These are phyloP conservation scores for Eurytemora carolleeae DNA, from an alignment of 1,140 invertebrate genomes.

Conservation along the genomic window DNA sequence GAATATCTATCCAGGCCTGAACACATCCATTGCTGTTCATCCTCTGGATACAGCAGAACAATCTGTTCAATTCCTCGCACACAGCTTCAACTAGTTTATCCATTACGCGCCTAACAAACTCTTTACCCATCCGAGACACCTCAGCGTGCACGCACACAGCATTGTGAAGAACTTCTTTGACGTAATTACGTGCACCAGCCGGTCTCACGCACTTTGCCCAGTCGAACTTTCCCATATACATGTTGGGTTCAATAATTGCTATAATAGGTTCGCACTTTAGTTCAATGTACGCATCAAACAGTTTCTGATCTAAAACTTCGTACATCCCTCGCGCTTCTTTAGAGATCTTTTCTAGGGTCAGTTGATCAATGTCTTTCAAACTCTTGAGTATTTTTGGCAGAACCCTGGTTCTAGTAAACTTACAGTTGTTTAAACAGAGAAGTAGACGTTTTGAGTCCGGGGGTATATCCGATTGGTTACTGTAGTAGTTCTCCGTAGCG, in stretches of 20 bases:
- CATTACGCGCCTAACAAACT: neutral
- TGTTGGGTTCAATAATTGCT: slow-evolving; percentile 73
- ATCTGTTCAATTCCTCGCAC: slow-evolving; percentile 9
- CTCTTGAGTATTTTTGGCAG: slow-evolving; percentile 5
- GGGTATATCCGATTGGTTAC: neutral
- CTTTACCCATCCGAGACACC: slow-evolving; percentile 32
- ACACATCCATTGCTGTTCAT: slow-evolving; percentile 15
- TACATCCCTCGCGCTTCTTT: slow-evolving; percentile 23
- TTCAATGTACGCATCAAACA: slow-evolving; percentile 51
- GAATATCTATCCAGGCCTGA: slow-evolving; percentile 15
- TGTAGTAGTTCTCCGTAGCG: neutral
- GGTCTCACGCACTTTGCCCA: slow-evolving; percentile 50
- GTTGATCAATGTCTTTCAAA: slow-evolving; percentile 7
- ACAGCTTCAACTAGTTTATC: slow-evolving; percentile 5
- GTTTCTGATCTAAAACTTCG: slow-evolving; percentile 24
- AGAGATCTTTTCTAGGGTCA: slow-evolving; percentile 11
- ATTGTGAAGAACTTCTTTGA: slow-evolving; percentile 77
- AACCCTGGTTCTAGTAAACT: slow-evolving; percentile 36
- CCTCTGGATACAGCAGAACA: slow-evolving; percentile 12
- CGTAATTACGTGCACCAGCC: slow-evolving; percentile 56
- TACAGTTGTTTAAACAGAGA: slow-evolving; percentile 68
- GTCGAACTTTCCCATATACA: slow-evolving; percentile 72
- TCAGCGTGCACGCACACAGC: slow-evolving; percentile 78
- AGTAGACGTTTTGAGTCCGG: slow-evolving; percentile 36
- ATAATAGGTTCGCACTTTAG: slow-evolving; percentile 62